Evolutionary conservation across 2,797 vertebrate genomes (phyloP), one percentile per base, ranked within the genome.

Genomic region (Nyctibius grandis): DNA sequence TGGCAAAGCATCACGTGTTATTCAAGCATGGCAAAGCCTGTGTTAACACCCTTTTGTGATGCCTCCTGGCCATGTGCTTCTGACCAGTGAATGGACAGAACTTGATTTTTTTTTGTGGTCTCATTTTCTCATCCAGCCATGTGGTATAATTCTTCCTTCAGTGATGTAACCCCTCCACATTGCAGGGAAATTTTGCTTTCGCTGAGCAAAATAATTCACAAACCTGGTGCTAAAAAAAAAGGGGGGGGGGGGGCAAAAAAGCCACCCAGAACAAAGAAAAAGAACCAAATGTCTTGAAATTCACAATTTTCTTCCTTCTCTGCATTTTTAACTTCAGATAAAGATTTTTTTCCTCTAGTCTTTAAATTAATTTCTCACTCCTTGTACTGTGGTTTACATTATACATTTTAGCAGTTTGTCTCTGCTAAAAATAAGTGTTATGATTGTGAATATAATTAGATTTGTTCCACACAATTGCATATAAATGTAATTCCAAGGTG

Each of bases 381-480:
- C n/a, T 89, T 79, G 45, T 79, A 38, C 84, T 74, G 31, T 61
- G 70, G 40, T 91, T 96, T 94, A 79, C 34, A 53, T 96, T 93
- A 85, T 86, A 44, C 25, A 68, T 89, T 91, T 95, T 95, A 95
- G 72, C 91, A 93, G 85, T 86, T 95, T 93, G 42, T 83, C 18
- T 75, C 59, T 95, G 78, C 80, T 94, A 96, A 96, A 96, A 96
- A 89, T 95, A 96, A 87, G 57, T 86, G 50, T 82, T 90, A 75
- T 92, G 96, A 96, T 96, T 96, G 91, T 92, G 94, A 93, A 91
- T 93, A 91, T 96, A 96, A 96, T 96, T 94, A 95, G 89, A 95
- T 95, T 94, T 94, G 88, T 93, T 96, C 93, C 75, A 86, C 64
- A 84, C 89, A 93, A 88, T 88, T 88, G 83, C 84, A 85, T 86